A percentile compares a stretch with the other conserved stretches of the same genome.
Conservation (phyloP, 1,140 invertebrate genomes). For the Aphelinus atriplicis region DNA sequence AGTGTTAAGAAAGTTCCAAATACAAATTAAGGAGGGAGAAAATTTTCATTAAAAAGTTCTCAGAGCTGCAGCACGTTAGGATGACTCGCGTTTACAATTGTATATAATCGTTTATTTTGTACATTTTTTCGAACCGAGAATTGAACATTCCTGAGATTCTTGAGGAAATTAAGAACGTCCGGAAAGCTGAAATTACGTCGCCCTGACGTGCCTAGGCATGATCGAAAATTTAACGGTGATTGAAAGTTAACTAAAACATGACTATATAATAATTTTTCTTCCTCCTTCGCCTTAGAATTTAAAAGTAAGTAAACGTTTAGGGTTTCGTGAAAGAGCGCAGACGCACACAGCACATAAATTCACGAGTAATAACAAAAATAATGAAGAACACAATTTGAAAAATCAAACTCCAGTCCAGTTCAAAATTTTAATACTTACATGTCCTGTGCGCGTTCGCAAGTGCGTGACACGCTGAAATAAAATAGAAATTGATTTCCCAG, state of each 20-base stretch:
- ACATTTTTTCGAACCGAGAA: conserved; percentile 19
- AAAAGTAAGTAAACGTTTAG: conserved; percentile 16
- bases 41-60: neutral
- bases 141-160: neutral
- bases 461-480: conserved; percentile 36
- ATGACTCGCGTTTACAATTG: neutral
- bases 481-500: conserved; percentile 37
- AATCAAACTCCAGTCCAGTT: conserved; percentile 9
- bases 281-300: conserved; percentile 37
- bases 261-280: conserved; percentile 35
- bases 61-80: neutral
- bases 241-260: too few relatives aligned
- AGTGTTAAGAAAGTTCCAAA: conserved; percentile 24
- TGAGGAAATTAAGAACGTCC: neutral
- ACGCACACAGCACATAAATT: neutral
- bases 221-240: neutral
- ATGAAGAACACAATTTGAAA: too few relatives aligned
- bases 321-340: conserved; percentile 31
- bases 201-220: neutral
- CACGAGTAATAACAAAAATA: too few relatives aligned
- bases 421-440: neutral
- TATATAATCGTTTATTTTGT: conserved; percentile 7
- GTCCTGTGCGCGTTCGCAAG: conserved; percentile 37
- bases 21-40: conserved; percentile 37
- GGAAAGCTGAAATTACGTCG: neutral